These are phyloP conservation scores for Diplodus sargus DNA, from an alignment of 2,797 vertebrate genomes.

Conservation along the genomic window DNA sequence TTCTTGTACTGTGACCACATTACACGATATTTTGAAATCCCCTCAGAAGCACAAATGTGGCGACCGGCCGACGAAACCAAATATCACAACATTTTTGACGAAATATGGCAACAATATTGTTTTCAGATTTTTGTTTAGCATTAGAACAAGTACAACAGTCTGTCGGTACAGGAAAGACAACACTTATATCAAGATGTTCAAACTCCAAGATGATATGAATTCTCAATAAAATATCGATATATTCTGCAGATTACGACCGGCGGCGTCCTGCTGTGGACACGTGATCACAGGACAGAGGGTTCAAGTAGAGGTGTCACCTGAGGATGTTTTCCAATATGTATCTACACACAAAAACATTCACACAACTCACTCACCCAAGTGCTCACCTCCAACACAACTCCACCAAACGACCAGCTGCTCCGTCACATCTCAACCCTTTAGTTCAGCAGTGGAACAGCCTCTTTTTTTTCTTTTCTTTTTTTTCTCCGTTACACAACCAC, in stretches of 20 bases:
- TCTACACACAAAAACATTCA: conserved; percentile 47
- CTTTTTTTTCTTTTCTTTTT: conserved; percentile 2
- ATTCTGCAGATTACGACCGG: not conserved
- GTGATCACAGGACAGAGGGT: conserved; percentile 52
- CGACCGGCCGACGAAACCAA: too few relatives aligned
- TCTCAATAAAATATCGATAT: too few relatives aligned
- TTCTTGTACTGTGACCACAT: too few relatives aligned
- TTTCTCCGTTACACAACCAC: conserved; percentile 53
- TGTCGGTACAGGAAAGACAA: too few relatives aligned
- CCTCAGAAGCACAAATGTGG: too few relatives aligned
- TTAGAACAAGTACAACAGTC: too few relatives aligned
- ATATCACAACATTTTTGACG: too few relatives aligned
- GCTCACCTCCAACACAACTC: conserved; percentile 62
- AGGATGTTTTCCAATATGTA: conserved; percentile 14
- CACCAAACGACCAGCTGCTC: conserved; percentile 51
- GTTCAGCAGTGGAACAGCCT: conserved; percentile 61
- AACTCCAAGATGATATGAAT: too few relatives aligned
- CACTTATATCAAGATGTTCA: too few relatives aligned
- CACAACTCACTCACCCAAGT: conserved; percentile 60
- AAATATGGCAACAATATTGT: too few relatives aligned
- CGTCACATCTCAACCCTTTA: conserved; percentile 60
- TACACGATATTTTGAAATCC: too few relatives aligned
- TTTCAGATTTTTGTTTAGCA: too few relatives aligned
- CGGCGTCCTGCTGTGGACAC: conserved; percentile 40
- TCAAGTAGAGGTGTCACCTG: conserved; percentile 52